Percentiles rank a stretch among this genome's conserved stretches.
phyloP scores from a whole-genome alignment of 2,797 vertebrate species.

The Semotilus atromaculatus region DNA sequence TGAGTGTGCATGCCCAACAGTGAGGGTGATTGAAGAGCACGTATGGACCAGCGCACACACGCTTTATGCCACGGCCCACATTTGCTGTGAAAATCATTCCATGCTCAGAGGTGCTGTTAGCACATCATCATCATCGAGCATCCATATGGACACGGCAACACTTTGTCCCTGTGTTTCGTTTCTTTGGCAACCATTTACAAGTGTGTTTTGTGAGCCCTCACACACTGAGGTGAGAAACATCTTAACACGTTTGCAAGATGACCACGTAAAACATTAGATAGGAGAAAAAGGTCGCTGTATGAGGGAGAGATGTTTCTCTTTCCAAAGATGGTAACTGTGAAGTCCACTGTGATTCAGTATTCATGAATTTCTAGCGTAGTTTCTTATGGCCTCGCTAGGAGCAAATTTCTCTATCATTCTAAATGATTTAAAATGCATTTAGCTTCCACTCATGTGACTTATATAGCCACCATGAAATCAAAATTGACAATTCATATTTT shows the following conservation, averaged over 20 bases:
- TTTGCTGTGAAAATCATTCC: conserved; percentile 24
- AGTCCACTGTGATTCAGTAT: neutral
- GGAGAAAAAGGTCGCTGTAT: neutral
- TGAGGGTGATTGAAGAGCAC: neutral
- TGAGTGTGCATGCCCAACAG: neutral
- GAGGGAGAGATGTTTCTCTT: neutral
- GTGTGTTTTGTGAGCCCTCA: conserved; percentile 22
- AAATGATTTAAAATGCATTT: conserved; percentile 10
- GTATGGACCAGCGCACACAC: neutral
- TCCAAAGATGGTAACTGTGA: neutral
- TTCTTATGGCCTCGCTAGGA: neutral
- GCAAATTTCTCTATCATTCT: neutral
- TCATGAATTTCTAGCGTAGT: neutral
- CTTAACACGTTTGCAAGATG: conserved; percentile 13
- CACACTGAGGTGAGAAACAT: conserved; percentile 30
- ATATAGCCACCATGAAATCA: too few species aligned
- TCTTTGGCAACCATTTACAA: conserved; percentile 56
- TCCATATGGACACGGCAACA: conserved; percentile 57
- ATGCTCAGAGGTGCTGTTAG: conserved; percentile 26
- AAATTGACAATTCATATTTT: neutral
- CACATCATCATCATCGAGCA: conserved; percentile 42
- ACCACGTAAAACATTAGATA: neutral
- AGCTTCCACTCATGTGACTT: neutral
- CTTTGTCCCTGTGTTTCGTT: conserved; percentile 50
- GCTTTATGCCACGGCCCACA: neutral